Conservation (phyloP, 2,797 vertebrate genomes). For the Spinibarbus caldwelli region DNA sequence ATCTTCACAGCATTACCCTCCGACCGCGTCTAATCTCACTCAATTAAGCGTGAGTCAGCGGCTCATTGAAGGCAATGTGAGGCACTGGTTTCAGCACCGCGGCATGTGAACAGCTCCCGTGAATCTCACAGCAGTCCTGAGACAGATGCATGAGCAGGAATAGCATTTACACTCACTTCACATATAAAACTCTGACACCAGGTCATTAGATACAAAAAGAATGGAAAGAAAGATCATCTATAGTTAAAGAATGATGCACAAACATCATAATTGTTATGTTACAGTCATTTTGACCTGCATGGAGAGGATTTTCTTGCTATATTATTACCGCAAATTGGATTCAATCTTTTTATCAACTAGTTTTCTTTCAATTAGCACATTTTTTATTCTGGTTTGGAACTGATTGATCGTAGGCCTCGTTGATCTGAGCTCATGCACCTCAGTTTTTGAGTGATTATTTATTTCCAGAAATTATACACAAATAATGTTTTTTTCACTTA, state of each 20-base stretch:
- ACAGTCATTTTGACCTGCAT: not conserved
- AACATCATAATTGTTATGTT: not conserved
- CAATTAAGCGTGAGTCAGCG: conserved; percentile 37
- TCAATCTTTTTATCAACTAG: not conserved
- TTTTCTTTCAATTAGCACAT: not conserved
- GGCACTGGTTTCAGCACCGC: conserved; percentile 51
- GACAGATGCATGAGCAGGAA: not conserved
- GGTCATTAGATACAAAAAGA: not conserved
- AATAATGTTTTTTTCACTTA: not conserved
- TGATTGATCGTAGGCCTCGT: not conserved
- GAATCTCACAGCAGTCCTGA: not conserved
- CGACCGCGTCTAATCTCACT: conserved; percentile 34
- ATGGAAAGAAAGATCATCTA: not conserved
- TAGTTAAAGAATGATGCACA: not conserved
- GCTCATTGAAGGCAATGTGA: conserved; percentile 43
- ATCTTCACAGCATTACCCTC: conserved; percentile 1
- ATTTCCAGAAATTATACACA: not conserved
- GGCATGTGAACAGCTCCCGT: conserved; percentile 51
- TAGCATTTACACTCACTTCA: too few relatives aligned
- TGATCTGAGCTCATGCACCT: not conserved
- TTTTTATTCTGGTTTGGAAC: not conserved
- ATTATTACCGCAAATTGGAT: not conserved
- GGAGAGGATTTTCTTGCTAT: not conserved
- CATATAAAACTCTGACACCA: not conserved
- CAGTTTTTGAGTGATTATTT: not conserved